These are phyloP conservation scores for Podarcis cretensis DNA, from an alignment of 2,113 vertebrate species.

Conservation along the genomic window DNA sequence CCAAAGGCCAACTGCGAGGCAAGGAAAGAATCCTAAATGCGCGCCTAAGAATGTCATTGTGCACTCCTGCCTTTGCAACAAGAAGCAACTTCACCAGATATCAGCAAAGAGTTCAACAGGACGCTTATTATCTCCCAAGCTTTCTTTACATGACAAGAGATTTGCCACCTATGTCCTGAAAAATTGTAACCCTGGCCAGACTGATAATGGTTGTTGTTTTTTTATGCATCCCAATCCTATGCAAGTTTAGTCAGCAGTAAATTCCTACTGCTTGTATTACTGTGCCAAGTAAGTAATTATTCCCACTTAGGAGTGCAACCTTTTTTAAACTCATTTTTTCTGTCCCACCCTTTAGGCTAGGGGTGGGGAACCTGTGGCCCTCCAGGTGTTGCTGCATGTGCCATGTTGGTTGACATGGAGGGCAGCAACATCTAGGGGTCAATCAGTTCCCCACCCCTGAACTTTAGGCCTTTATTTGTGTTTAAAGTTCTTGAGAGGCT, in stretches of 20 bases:
- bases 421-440: no score
- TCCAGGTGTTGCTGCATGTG: no score
- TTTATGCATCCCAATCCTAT: neutral
- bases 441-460: no score
- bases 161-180: neutral
- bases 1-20: neutral
- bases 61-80: neutral
- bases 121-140: neutral
- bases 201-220: no score
- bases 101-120: accelerated
- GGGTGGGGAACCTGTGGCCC: no score
- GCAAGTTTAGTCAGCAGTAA: neutral
- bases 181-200: accelerated
- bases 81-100: neutral
- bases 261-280: no score
- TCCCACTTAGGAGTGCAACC: neutral
- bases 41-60: neutral
- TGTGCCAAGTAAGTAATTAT: no score
- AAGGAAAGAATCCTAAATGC: neutral
- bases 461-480: neutral
- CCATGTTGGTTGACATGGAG: no score
- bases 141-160: neutral
- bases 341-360: neutral
- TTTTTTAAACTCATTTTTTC: neutral
- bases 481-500: neutral